Evolutionary conservation across 2,888 invertebrate genomes (phyloP).

Genomic region (Punctoribates punctum): DNA sequence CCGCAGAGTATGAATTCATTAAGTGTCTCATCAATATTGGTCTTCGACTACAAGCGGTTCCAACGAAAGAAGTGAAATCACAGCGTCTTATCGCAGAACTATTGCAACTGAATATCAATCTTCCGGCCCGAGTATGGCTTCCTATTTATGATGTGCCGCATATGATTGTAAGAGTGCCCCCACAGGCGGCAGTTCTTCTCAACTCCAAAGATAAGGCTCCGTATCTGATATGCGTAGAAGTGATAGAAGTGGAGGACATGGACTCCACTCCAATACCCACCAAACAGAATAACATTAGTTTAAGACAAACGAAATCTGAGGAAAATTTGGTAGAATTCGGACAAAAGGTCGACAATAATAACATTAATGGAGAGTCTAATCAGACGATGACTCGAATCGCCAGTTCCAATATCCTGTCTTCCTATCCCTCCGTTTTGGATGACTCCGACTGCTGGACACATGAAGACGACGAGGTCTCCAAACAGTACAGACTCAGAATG

Average conservation of each 20-base stretch:
- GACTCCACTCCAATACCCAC: constrained; percentile 79
- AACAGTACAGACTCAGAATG: constrained; percentile 56
- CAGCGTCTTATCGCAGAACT: constrained; percentile 81
- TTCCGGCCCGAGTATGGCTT: constrained; percentile 96
- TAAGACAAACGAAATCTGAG: constrained; percentile 84
- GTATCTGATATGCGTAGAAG: constrained; percentile 96
- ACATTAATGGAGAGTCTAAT: neutral
- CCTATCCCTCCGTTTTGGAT: constrained; percentile 52
- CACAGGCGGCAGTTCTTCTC: constrained; percentile 92
- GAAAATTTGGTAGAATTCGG: constrained; percentile 68
- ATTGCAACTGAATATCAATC: constrained; percentile 86
- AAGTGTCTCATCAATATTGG: constrained; percentile 79
- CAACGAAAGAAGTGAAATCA: constrained; percentile 85
- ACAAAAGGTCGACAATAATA: neutral
- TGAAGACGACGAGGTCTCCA: constrained; percentile 88
- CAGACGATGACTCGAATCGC: neutral
- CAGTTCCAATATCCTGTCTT: constrained; percentile 7
- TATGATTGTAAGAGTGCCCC: constrained; percentile 92
- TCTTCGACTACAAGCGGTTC: constrained; percentile 68
- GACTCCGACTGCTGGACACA: constrained; percentile 85
- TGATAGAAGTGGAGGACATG: constrained; percentile 74
- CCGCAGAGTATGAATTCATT: constrained; percentile 78
- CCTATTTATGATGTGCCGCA: constrained; percentile 85
- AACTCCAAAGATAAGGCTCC: constrained; percentile 99
- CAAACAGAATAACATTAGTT: constrained; percentile 57